Conservation (phyloP, 2,888 invertebrate species). For the Rhamphomyia laevipes region DNA sequence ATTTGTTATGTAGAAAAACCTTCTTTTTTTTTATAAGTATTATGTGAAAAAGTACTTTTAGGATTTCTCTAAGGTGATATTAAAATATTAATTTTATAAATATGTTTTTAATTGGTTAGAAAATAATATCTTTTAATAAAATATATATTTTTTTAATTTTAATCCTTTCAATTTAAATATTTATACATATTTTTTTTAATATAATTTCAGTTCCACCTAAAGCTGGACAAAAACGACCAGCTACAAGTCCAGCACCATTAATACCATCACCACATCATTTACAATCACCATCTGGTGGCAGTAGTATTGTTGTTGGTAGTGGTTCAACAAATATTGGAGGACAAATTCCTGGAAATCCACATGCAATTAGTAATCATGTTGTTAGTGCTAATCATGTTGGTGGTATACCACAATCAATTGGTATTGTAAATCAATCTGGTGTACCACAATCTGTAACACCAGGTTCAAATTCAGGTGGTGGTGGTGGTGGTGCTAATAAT, state of each 20-base stretch:
- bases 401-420: conserved; percentile 6
- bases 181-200: conserved; percentile 4
- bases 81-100: too few relatives aligned
- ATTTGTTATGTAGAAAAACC: too few relatives aligned
- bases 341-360: conserved; percentile 11
- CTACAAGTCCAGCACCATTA: conserved; percentile 35
- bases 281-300: conserved; percentile 27
- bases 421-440: conserved; percentile 21
- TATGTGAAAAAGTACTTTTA: too few relatives aligned
- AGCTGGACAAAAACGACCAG: conserved; percentile 35
- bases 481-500: conserved; percentile 20
- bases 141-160: neutral
- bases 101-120: neutral
- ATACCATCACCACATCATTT: conserved; percentile 34
- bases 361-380: conserved; percentile 25
- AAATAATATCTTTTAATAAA: neutral
- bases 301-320: conserved; percentile 16
- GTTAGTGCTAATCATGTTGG: conserved; percentile 27
- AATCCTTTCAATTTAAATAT: conserved; percentile 6
- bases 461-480: conserved; percentile 9
- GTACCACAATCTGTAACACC: conserved; percentile 23
- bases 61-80: too few relatives aligned
- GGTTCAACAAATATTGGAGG: conserved; percentile 15
- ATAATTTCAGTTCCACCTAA: conserved; percentile 34
- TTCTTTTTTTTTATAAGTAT: too few relatives aligned